Conservation (phyloP, 2,888 invertebrate species). For the Epinotia brunnichana region DNA sequence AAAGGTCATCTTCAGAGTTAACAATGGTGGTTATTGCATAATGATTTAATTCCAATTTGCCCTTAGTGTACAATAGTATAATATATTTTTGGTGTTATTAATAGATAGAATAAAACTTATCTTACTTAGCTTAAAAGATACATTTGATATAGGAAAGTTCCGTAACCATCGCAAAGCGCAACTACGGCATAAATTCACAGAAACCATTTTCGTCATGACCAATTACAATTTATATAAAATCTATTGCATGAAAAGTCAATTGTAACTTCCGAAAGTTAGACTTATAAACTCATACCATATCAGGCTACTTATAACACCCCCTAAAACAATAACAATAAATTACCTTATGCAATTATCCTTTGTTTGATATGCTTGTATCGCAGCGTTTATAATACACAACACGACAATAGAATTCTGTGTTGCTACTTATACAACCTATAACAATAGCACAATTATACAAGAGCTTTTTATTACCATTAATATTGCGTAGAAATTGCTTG, state of each 20-base stretch:
- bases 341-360: conserved; percentile 31
- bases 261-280: neutral
- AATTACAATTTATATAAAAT: neutral
- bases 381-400: conserved; percentile 47
- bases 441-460: conserved; percentile 66
- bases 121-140: neutral
- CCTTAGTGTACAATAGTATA: neutral
- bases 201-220: neutral
- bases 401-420: conserved; percentile 48
- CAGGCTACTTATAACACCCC: conserved; percentile 17
- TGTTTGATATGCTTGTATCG: conserved; percentile 28
- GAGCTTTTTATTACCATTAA: conserved; percentile 64
- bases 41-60: neutral
- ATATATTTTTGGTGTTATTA: neutral
- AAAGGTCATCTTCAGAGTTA: conserved; percentile 5
- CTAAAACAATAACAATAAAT: conserved; percentile 37
- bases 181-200: neutral
- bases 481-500: conserved; percentile 58
- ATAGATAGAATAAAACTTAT: no score
- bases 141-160: neutral
- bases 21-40: conserved; percentile 4
- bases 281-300: neutral
- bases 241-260: neutral
- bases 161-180: neutral
- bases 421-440: conserved; percentile 50